Evolutionary conservation across 2,888 invertebrate genomes (phyloP), one percentile per base, ranked within the genome.

Genomic region (Nymphalis polychloros): DNA sequence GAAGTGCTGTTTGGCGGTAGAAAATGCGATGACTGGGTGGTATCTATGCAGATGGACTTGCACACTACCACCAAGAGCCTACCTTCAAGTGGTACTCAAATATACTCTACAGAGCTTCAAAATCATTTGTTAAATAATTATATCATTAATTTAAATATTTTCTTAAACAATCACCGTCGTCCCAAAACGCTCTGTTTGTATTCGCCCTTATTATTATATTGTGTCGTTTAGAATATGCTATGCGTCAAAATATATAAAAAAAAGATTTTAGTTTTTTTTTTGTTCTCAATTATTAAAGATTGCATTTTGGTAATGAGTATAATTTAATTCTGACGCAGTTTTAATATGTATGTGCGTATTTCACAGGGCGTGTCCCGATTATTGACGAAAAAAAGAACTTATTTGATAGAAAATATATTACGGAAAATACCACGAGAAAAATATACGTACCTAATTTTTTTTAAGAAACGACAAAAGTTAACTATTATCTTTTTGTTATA

Each of bases 311-410:
- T 19, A 20, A 55, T n/a, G 8, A 55, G 7, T 55, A 31, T 41
- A 41, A 35, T 31, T 41, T 55, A 49, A 59, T 41, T 64, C 41
- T 23, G 35, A 67, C 49, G 60, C 63, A 27, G 19, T 49, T 60
- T 8, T 52, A 20, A 16, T 55, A n/a, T 48, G 49, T 67, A 49
- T 60, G 57, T 70, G 67, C 63, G 67, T 50, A 35, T 50, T 47
- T 31, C 47, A 53, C 50, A 27, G 68, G 70, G 64, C 64, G 57
- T 68, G 68, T 68, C 68, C 70, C 70, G 68, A 64, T 64, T 62
- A 41, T 53, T 59, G n/a, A 48, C 27, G 57, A 64, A 48, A 35
- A 46, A 50, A 62, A 41, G 23, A n/a, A 47, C 5, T 46, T 7
- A n/a, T 61, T 68, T 49, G 68, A 65, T 68, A 59, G 62, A 68